Percentiles rank a stretch among this genome's conserved stretches.
Evolutionary conservation across 2,888 invertebrate species (phyloP).

Genomic region (Halocaridina rubra): DNA sequence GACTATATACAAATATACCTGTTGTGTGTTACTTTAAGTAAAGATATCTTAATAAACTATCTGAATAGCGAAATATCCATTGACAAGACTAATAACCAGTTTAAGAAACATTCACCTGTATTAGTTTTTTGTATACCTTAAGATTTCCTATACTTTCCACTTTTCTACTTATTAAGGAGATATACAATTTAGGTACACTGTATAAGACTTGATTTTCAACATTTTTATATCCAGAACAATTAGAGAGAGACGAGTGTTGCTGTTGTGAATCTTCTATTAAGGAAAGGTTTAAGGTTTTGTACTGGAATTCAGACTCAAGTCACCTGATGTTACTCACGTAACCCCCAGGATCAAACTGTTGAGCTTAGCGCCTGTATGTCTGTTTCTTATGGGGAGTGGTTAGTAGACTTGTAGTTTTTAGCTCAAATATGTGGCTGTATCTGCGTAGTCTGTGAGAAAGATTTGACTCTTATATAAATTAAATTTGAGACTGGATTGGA

Average conservation of each 20-base stretch:
- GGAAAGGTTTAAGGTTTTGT: constrained; percentile 6
- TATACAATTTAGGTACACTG: constrained; percentile 44
- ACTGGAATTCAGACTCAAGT: constrained; percentile 13
- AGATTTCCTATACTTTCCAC: constrained; percentile 50
- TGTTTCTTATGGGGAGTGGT: not conserved
- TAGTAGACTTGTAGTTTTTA: constrained; percentile 1
- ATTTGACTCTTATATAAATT: not conserved
- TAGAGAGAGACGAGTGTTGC: constrained; percentile 25
- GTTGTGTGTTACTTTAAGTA: not conserved
- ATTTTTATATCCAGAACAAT: constrained; percentile 45
- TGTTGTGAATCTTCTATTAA: constrained; percentile 26
- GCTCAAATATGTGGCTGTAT: not conserved
- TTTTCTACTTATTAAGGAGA: constrained; percentile 55
- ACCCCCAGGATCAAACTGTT: not conserved
- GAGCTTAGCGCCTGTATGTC: not conserved
- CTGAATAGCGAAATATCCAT: constrained; percentile 22
- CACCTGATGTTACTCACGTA: not conserved
- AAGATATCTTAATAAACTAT: not conserved
- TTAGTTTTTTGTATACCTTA: constrained; percentile 41
- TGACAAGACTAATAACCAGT: constrained; percentile 37
- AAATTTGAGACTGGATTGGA: too few relatives aligned
- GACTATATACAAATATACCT: not conserved
- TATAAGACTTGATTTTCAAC: constrained; percentile 35
- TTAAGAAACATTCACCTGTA: constrained; percentile 26
- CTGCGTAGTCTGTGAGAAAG: not conserved